Base-by-base conservation (phyloP, 1,140 invertebrate species). In the Pemphigus obesinymphae region DNA sequence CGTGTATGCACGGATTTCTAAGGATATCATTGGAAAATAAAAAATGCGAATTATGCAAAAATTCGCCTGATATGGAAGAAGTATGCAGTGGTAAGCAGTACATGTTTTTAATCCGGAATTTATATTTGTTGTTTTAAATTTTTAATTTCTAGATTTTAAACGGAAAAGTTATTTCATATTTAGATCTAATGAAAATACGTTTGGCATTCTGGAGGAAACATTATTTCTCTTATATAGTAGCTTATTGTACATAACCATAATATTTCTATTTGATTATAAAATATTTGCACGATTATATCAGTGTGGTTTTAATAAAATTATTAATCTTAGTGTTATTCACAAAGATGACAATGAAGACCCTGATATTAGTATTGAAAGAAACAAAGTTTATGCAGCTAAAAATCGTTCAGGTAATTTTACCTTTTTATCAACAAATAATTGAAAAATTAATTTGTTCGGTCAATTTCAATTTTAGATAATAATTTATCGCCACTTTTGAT, bases 201-300 rank as follows among this genome's bases (percentile, higher is more conserved):
- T 15, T 26, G 70, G 81, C 13, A 43, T 83, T 23, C 29, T 80
- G 23, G 37, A 80, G 66, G 58, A 83, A 55, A 40, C 81, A 29
- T 58, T 73, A 43, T 83, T 81, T 75, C 53, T 85, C 50, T 43
- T 72, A 20, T 66, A 82, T 17, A 82, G 76, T 63, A 80, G 82
- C 72, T 26, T 85, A 34, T 13, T 83, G 3, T 84, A 82, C 17
- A 58, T 50, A 40, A 15, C 26, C 0, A 20, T 84, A 3, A 83
- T 84, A 81, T 26, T 83, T 23, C 68, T 84, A 37, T 70, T 82
- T 15, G 84, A 84, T 23, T 83, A 82, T 82, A 75, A 75, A 63
- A 40, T 82, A 31, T 61, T 83, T 48, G 15, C 45, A 20, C 34
- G 34, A 23, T 7, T 82, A 20, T 73, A 66, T 23, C 66, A 84